phyloP scores from a whole-genome alignment of 2,113 vertebrate species.

The Nettapus auritus region DNA sequence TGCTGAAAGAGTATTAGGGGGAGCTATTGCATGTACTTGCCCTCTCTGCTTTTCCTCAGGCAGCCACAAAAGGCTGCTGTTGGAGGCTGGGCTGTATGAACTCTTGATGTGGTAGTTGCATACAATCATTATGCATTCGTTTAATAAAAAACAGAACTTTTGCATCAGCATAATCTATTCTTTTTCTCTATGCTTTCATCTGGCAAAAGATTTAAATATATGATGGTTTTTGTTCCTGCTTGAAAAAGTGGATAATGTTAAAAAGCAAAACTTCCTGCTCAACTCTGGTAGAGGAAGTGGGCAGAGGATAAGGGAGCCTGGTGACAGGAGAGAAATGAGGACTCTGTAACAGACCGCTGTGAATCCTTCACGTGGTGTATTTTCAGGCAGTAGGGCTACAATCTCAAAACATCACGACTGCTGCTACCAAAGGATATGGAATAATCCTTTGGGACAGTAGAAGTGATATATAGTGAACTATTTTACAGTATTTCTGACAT shows the following conservation, averaged over 20 bases:
- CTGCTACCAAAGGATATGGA: neutral
- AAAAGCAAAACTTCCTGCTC: conserved; percentile 49
- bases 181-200: neutral
- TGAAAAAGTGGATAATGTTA: conserved; percentile 16
- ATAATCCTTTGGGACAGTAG: neutral
- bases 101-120: neutral
- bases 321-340: neutral
- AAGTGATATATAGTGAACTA: neutral
- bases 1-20: conserved; percentile 37
- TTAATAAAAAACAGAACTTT: neutral
- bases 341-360: fast-evolving
- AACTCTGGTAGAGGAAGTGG: conserved; percentile 18
- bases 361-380: neutral
- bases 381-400: neutral
- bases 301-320: neutral
- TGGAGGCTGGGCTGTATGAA: neutral
- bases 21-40: conserved; percentile 4
- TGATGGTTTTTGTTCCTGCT: neutral
- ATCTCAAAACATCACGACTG: neutral
- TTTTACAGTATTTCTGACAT: neutral
- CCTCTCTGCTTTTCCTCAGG: neutral
- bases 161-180: neutral
- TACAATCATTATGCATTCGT: neutral
- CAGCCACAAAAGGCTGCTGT: neutral
- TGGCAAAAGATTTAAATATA: neutral